A percentile compares a stretch with the other conserved stretches of the same genome.
Evolutionary conservation across 2,888 invertebrate species (phyloP).

Genomic region (Rhagonycha fulva): DNA sequence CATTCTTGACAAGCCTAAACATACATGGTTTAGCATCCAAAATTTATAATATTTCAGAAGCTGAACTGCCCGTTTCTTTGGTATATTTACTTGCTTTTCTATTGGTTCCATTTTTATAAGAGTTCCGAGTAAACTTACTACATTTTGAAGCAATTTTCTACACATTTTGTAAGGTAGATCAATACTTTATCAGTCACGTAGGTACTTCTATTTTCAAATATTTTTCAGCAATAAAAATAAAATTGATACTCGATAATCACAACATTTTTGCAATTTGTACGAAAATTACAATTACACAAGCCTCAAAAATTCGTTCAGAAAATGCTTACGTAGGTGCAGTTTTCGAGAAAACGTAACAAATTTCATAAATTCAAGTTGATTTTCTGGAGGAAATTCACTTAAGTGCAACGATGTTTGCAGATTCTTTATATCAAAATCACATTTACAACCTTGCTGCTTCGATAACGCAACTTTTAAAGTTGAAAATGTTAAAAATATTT

Average conservation of each 20-base stretch:
- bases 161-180: not conserved
- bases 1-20: not conserved
- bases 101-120: not conserved
- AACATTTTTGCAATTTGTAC: no score
- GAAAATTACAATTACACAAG: not conserved
- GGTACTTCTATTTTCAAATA: not conserved
- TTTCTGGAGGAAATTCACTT: constrained; percentile 14
- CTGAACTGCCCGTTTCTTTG: not conserved
- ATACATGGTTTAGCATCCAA: not conserved
- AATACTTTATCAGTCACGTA: constrained; percentile 2
- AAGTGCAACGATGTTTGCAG: constrained; percentile 15
- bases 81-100: not conserved
- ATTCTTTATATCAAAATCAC: constrained; percentile 1
- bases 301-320: not conserved
- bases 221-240: not conserved
- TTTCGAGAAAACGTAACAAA: not conserved
- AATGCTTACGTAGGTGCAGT: not conserved
- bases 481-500: not conserved
- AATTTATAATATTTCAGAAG: not conserved
- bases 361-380: constrained; percentile 13
- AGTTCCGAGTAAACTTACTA: not conserved
- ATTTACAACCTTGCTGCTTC: not conserved
- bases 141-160: not conserved
- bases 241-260: not conserved
- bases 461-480: not conserved